A percentile compares a stretch with the other conserved stretches of the same genome.
phyloP scores from a whole-genome alignment of 2,888 invertebrate genomes.

The Cryptocephalus primarius region DNA sequence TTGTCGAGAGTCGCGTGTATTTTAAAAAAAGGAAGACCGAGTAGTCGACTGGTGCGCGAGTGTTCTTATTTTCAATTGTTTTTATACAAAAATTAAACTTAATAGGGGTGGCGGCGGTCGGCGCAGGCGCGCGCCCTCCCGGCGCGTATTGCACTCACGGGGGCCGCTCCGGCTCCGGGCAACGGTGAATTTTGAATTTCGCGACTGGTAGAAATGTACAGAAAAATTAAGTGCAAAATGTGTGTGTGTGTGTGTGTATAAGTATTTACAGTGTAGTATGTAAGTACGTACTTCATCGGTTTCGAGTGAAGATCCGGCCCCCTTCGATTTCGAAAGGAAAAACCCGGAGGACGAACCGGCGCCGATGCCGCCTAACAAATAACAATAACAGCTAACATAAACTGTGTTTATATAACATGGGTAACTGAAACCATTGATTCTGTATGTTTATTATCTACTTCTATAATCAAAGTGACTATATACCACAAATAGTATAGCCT shows the following conservation, averaged over 20 bases:
- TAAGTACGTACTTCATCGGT: too few species aligned
- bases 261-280: conserved; percentile 23
- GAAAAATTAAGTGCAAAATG: conserved; percentile 16
- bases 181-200: conserved; percentile 22
- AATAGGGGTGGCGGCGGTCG: conserved; percentile 26
- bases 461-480: conserved; percentile 41
- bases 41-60: conserved; percentile 35
- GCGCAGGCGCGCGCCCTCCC: conserved; percentile 8
- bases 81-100: conserved; percentile 29
- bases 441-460: conserved; percentile 40
- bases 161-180: conserved; percentile 20
- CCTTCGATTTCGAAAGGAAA: conserved; percentile 3
- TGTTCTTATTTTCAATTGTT: too few species aligned
- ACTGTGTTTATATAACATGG: conserved; percentile 34
- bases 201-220: conserved; percentile 7
- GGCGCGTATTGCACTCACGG: conserved; percentile 24
- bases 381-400: conserved; percentile 40
- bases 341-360: not conserved
- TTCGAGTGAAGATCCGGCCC: too few species aligned
- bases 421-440: conserved; percentile 41
- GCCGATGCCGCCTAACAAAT: conserved; percentile 30
- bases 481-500: conserved; percentile 40
- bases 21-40: conserved; percentile 33
- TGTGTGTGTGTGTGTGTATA: conserved; percentile 23
- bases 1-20: conserved; percentile 31